phyloP scores from a whole-genome alignment of 2,797 vertebrate genomes.

The Pseudochaenichthys georgianus region DNA sequence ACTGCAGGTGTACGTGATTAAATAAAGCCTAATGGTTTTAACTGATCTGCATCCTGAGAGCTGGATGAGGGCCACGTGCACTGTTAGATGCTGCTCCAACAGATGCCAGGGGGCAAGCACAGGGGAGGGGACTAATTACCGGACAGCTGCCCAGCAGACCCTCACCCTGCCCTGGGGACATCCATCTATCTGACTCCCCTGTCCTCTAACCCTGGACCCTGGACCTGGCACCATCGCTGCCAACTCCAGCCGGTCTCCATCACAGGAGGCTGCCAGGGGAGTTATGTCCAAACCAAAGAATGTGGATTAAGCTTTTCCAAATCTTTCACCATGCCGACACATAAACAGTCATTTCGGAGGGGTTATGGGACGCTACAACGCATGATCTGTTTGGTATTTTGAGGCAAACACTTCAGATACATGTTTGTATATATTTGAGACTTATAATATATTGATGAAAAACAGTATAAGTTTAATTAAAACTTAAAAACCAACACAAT shows the following conservation, averaged over 20 bases:
- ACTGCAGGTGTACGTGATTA: slow-evolving; percentile 74
- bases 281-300: slow-evolving; percentile 20
- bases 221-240: slow-evolving; percentile 52
- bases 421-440: too few relatives aligned
- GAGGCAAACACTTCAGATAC: too few relatives aligned
- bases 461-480: neutral
- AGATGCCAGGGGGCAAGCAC: slow-evolving; percentile 83
- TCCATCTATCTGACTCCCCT: slow-evolving; percentile 68
- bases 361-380: too few relatives aligned
- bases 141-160: slow-evolving; percentile 88
- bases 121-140: slow-evolving; percentile 87
- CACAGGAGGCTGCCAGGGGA: slow-evolving; percentile 46
- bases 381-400: too few relatives aligned
- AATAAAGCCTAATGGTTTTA: slow-evolving; percentile 84
- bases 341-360: slow-evolving; percentile 1
- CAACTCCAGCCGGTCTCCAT: slow-evolving; percentile 59
- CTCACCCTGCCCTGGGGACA: slow-evolving; percentile 79
- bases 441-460: too few relatives aligned
- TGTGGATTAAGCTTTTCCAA: neutral
- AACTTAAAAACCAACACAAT: slow-evolving; percentile 7
- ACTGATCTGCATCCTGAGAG: slow-evolving; percentile 78
- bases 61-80: slow-evolving; percentile 77
- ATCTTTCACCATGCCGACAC: slow-evolving; percentile 22
- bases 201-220: slow-evolving; percentile 66
- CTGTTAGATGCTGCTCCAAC: slow-evolving; percentile 77